These are phyloP conservation scores for Xanthorhoe designata DNA, from an alignment of 2,888 invertebrate species.

Conservation along the genomic window DNA sequence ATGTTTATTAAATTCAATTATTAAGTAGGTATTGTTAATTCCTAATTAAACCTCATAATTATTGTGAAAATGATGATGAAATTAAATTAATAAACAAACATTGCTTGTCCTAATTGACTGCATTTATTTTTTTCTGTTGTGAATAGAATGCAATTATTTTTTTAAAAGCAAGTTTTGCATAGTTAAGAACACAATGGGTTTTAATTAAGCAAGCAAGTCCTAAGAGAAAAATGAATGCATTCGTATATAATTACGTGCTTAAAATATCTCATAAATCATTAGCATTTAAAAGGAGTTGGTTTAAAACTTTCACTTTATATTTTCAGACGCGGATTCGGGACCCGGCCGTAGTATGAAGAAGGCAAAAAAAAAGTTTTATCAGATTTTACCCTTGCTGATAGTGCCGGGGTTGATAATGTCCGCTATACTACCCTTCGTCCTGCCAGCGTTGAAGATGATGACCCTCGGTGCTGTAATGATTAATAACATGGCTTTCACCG, in stretches of 20 bases:
- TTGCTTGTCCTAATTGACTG: background rate
- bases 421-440: constrained; percentile 88
- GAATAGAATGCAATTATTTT: background rate
- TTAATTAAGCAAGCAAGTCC: background rate
- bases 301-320: constrained; percentile 2
- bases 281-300: constrained; percentile 7
- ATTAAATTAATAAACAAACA: too few relatives aligned
- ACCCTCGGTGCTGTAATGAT: constrained; percentile 86
- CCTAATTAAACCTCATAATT: too few relatives aligned
- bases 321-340: constrained; percentile 56
- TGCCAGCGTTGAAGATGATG: constrained; percentile 89
- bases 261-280: constrained; percentile 1
- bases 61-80: too few relatives aligned
- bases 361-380: constrained; percentile 65
- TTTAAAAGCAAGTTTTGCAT: background rate
- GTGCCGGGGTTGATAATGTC: constrained; percentile 88
- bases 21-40: too few relatives aligned
- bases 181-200: background rate
- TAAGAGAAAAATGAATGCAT: background rate
- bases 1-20: too few relatives aligned
- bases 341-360: constrained; percentile 70
- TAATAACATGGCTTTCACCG: constrained; percentile 88
- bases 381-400: constrained; percentile 83
- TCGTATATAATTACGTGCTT: background rate
- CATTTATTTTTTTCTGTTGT: constrained; percentile 1